Conservation (phyloP, 2,113 vertebrate genomes). For the Progne subis region DNA sequence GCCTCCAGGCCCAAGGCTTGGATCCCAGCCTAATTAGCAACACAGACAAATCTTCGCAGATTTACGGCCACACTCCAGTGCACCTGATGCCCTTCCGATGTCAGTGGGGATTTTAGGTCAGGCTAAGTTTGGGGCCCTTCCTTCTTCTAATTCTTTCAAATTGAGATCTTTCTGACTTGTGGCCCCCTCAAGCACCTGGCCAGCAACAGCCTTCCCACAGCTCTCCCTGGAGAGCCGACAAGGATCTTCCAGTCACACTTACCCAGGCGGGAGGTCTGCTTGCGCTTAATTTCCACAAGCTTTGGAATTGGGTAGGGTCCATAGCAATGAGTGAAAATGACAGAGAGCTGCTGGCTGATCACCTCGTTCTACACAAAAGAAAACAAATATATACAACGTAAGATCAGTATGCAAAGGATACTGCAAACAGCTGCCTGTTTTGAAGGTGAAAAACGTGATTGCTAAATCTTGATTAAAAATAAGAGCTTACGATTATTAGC, state of each 20-base stretch:
- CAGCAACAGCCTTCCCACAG: neutral
- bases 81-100: neutral
- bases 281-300: conserved; percentile 94
- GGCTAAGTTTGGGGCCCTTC: neutral
- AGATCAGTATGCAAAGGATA: neutral
- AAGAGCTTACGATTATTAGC: neutral
- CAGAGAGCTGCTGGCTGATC: conserved; percentile 94
- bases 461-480: conserved; percentile 15
- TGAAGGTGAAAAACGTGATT: conserved; percentile 3
- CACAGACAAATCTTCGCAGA: neutral
- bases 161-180: neutral
- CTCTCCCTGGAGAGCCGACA: fast-evolving
- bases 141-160: neutral
- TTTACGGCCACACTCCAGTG: fast-evolving
- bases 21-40: neutral
- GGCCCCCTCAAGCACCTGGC: neutral
- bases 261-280: conserved; percentile 93
- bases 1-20: neutral
- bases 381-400: neutral
- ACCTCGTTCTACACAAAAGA: conserved; percentile 88
- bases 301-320: conserved; percentile 98
- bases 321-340: conserved; percentile 97
- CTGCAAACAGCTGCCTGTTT: neutral
- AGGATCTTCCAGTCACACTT: conserved; percentile 30
- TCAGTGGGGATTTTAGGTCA: neutral